These are phyloP conservation scores for Lampris megalopsis DNA, from an alignment of 2,113 vertebrate genomes.

Conservation along the genomic window DNA sequence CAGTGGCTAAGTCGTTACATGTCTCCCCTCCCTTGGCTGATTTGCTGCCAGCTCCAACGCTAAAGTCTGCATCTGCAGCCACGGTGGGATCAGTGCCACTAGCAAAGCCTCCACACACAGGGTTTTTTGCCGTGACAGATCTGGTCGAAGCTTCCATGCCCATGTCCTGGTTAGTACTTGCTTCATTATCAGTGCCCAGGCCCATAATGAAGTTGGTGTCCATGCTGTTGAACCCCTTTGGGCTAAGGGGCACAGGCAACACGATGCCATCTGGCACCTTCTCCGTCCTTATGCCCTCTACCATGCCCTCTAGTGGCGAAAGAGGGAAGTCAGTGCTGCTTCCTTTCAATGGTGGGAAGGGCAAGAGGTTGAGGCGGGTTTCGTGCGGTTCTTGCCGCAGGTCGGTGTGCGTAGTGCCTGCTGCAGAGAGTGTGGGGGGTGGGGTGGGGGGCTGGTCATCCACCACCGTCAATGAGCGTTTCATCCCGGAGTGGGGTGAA, in stretches of 20 bases:
- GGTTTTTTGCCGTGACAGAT: constrained; percentile 4
- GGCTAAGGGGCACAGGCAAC: constrained; percentile 72
- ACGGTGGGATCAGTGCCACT: constrained; percentile 2
- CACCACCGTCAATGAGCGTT: constrained; percentile 88
- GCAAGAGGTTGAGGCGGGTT: constrained; percentile 57
- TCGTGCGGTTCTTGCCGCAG: constrained; percentile 62
- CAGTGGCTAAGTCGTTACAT: constrained; percentile 30
- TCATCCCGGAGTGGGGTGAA: constrained; percentile 78
- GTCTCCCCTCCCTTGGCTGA: not conserved
- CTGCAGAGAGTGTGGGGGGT: constrained; percentile 63
- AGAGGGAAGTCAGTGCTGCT: constrained; percentile 28
- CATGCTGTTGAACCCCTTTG: constrained; percentile 31
- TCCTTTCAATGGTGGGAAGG: constrained; percentile 68
- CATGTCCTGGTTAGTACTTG: not conserved
- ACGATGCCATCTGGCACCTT: constrained; percentile 67
- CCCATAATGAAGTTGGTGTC: not conserved
- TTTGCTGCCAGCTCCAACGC: not conserved
- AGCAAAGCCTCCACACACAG: not conserved
- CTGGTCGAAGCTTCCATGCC: not conserved
- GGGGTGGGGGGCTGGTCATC: constrained; percentile 85
- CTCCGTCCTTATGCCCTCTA: constrained; percentile 68
- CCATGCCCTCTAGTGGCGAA: constrained; percentile 81
- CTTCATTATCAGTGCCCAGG: not conserved
- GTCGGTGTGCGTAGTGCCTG: constrained; percentile 69
- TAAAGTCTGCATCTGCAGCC: constrained; percentile 31